Evolutionary conservation across 1,140 invertebrate genomes (phyloP).

Genomic region (Anoplophora glabripennis): DNA sequence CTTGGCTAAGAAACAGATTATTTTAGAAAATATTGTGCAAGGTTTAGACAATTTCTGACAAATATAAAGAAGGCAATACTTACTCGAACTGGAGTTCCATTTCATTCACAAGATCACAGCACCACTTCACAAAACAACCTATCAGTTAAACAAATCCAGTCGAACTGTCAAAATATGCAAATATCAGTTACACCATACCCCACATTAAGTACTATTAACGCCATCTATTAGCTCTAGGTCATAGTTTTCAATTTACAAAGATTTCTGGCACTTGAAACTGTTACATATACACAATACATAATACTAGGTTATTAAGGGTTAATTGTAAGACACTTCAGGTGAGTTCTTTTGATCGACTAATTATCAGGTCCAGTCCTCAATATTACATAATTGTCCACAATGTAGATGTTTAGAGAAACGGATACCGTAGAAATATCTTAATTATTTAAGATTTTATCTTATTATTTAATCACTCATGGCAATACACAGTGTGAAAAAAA

Average conservation of each 20-base stretch:
- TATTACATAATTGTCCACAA: too few relatives aligned
- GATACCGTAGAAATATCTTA: too few relatives aligned
- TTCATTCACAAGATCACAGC: not conserved
- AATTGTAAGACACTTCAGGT: too few relatives aligned
- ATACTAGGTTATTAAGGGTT: constrained; percentile 1
- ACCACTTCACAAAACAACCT: not conserved
- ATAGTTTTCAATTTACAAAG: constrained; percentile 1
- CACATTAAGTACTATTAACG: not conserved
- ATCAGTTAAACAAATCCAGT: not conserved
- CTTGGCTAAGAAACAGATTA: not conserved
- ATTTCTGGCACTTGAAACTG: not conserved
- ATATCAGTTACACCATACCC: not conserved
- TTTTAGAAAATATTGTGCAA: not conserved
- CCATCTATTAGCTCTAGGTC: not conserved
- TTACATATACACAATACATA: too few relatives aligned
- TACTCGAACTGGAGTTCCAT: constrained; percentile 2
- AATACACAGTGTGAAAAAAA: too few relatives aligned
- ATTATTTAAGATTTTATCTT: too few relatives aligned
- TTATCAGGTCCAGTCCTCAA: too few relatives aligned
- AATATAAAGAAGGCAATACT: not conserved
- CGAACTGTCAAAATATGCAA: not conserved
- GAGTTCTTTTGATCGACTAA: too few relatives aligned
- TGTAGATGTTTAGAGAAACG: too few relatives aligned
- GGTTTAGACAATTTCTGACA: not conserved
- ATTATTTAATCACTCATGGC: too few relatives aligned